Conservation (phyloP, 2,888 invertebrate genomes). For the Tigriopus californicus region DNA sequence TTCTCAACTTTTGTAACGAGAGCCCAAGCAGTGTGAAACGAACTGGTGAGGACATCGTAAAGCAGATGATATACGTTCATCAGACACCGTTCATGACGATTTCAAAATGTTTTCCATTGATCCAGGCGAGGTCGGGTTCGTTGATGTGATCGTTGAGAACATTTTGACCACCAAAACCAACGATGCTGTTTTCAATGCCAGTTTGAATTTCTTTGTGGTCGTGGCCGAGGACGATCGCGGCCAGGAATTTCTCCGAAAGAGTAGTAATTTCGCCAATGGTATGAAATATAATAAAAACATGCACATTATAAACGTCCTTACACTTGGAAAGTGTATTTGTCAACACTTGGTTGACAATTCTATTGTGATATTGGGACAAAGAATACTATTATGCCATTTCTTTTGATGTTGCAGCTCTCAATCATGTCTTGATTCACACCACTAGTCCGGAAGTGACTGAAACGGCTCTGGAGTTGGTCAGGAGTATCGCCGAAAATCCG, state of each 20-base stretch:
- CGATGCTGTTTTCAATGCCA: conserved; percentile 12
- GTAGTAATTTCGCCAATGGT: too few relatives aligned
- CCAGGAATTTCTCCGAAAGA: too few relatives aligned
- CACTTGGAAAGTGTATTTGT: too few relatives aligned
- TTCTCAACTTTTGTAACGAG: conserved; percentile 1
- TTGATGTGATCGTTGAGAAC: not conserved
- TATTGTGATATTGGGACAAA: not conserved
- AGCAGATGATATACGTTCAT: too few relatives aligned
- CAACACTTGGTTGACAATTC: too few relatives aligned
- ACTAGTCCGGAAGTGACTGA: conserved; percentile 4
- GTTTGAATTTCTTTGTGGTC: not conserved
- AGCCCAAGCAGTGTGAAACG: not conserved
- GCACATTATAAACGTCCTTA: too few relatives aligned
- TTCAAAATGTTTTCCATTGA: not conserved
- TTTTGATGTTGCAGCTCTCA: not conserved
- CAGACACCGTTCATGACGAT: too few relatives aligned
- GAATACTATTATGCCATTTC: not conserved
- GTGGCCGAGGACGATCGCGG: not conserved
- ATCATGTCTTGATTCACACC: conserved; percentile 2
- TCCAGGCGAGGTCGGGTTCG: not conserved
- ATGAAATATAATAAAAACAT: not conserved
- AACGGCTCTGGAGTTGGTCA: not conserved
- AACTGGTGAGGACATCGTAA: not conserved
- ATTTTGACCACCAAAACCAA: conserved; percentile 3
- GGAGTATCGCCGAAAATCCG: not conserved